Base-by-base conservation (phyloP, 2,888 invertebrate genomes). In the Zelleria hepariella region DNA sequence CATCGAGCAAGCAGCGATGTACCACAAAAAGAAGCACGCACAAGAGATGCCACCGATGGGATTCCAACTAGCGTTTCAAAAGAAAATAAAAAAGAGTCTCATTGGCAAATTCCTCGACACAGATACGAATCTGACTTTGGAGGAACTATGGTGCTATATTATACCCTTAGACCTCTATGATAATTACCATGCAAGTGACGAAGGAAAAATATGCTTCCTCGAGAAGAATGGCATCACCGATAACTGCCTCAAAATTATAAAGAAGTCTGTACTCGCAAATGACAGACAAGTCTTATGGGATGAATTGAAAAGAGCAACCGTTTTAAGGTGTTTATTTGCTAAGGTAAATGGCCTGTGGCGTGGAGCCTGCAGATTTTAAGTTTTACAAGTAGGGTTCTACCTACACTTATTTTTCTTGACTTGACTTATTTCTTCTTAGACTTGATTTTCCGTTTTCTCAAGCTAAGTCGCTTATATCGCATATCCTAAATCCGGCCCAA, bases 161-260 rank as follows among this genome's bases (percentile, higher is more conserved):
- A 62, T 85, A 20, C 80, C 86, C 0, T 71, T 77, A 24, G 72
- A 68, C 2, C 57, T 83, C 20, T 89, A 86, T 85, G 88, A 89
- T 64, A 77, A 71, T 47, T 80, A 82, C 18, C 82, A 72, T 63
- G 68, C 75, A 1, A 83, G 69, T 18, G 74, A 80, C 18, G 84
- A 84, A 71, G 72, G 66, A n/a, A 78, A 79, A 66, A 73, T 75
- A 56, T 84, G 85, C 62, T 87, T 82, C 53, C 63, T 67, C 7
- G 77, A 64, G 61, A 65, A 65, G 1, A 86, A 87, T 61, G 76
- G 70, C 49, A 68, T 86, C 6, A 83, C 82, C 2, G 80, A 86
- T 54, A 64, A 80, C 63, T 64, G 88, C 62, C 60, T 75, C 0
- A 68, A 69, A 15, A 60, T 86, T 47, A 76, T 86, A 24, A 77